These are phyloP conservation scores for Stenchaetothrips biformis DNA, from an alignment of 2,888 invertebrate genomes.

Conservation along the genomic window DNA sequence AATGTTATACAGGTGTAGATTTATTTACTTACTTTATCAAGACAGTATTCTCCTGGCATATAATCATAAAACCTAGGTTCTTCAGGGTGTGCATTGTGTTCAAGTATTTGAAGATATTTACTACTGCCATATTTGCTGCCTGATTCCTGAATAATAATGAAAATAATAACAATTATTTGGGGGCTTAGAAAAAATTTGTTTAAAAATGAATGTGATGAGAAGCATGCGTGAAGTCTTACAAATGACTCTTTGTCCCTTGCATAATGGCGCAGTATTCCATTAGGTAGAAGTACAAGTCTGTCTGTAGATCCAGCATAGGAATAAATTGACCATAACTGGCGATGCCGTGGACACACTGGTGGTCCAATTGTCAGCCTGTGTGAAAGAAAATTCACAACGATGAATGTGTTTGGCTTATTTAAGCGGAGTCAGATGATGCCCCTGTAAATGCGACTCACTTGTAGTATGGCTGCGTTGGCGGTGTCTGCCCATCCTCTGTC, in stretches of 20 bases:
- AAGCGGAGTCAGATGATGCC: too few relatives aligned
- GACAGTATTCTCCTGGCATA: constrained; percentile 69
- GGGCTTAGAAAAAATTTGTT: neutral
- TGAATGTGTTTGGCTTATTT: neutral
- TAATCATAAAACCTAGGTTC: constrained; percentile 58
- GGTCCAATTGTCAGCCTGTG: constrained; percentile 55
- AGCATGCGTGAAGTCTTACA: neutral
- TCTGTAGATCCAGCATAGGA: constrained; percentile 58
- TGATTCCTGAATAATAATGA: neutral
- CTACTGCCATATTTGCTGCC: neutral
- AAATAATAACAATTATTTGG: neutral
- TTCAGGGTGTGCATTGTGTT: neutral
- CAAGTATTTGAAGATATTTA: constrained; percentile 10
- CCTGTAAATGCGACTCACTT: neutral
- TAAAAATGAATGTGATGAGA: neutral
- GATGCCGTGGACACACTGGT: constrained; percentile 62
- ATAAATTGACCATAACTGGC: constrained; percentile 64
- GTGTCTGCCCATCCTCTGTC: constrained; percentile 53
- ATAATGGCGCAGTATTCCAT: constrained; percentile 69
- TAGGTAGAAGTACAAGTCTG: constrained; percentile 59
- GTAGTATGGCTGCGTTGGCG: neutral
- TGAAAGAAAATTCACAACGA: neutral
- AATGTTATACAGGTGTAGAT: neutral
- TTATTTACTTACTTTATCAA: constrained; percentile 61
- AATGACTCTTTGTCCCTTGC: constrained; percentile 42